Evolutionary conservation across 2,888 invertebrate species (phyloP), one percentile per base, ranked within the genome.

Genomic region (Acronicta aceris): DNA sequence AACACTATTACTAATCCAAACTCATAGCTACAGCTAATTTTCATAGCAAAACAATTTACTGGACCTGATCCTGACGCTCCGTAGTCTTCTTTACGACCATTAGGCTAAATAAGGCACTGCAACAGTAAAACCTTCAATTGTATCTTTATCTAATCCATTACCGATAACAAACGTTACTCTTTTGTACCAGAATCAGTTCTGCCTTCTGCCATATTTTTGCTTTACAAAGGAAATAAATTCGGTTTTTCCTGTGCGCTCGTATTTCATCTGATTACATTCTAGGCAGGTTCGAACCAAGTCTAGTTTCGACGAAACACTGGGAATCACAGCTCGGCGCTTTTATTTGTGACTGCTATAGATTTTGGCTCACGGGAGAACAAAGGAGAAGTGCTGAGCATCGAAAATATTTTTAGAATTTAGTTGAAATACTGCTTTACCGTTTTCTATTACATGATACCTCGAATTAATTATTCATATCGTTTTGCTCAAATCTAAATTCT

Each of bases 211-310:
- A 38, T 38, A 50, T 15, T 21, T 45, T 65, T 30, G 30, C 10
- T 59, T 41, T 10, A 50, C n/a, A 16, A 41, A 63, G 17, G 16
- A 54, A 53, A 71, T 67, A 65, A 65, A 51, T 58, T 36, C 27
- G 0, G 0, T n/a, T 16, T 15, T 21, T 7, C 25, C 42, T 6
- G 30, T n/a, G 38, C n/a, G 12, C 50, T 9, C 40, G 56, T 64
- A 45, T 51, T 71, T 64, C 40, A 40, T 43, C 50, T 65, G 58
- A 71, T 71, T 64, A 65, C 50, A 67, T 67, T 67, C 67, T 65
- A 53, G 71, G 53, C 71, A 65, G 38, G 67, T 71, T 58, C 50
- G 41, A 40, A 50, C 30, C 49, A 13, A 64, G 65, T 51, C 71
- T 65, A 58, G 58, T 43, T 71, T 46, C 0, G 9, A 38, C 46